Base-by-base conservation (phyloP, 2,113 vertebrate genomes). In the Panthera tigris region DNA sequence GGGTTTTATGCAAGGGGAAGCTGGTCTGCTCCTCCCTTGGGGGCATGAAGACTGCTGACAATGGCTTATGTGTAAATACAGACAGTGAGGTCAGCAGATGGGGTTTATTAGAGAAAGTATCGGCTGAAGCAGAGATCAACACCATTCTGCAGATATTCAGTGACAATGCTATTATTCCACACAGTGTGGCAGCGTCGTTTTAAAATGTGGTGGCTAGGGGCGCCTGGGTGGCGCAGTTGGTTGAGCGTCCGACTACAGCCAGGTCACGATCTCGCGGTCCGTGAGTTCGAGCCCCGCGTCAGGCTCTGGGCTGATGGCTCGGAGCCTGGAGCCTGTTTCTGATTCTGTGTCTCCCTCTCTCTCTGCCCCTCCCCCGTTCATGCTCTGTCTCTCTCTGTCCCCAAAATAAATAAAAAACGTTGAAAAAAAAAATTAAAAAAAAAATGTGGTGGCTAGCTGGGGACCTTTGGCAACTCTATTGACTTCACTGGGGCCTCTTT, bases 141-240 rank as follows among this genome's bases (percentile, higher is more conserved):
- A 39, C 7, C 8, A 11, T 45, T n/a, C 15, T 3, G 16, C 50
- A 76, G 31, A 63, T 27, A 68, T 27, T 63, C 69, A 36, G 21
- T 33, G 31, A 13, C 21, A 23, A 8, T 0, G 11, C 5, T 15
- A 1, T 83, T 79, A 33, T 55, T 65, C 57, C 8, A 6, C 11
- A 8, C 0, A 1, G 41, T n/a, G 7, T 27, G 29, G 45, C 15
- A 4, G 2, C 5, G 23, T 80, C 50, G 6, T 69, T 79, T 23
- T 69, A 76, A 73, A 92, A 61, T 69, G 89, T 45, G 33, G 27
- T 36, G 25, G 57, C 65, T 86, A 10, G 10, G n/a, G n/a, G n/a
- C n/a, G n/a, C n/a, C n/a, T n/a, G n/a, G n/a, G n/a, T n/a, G n/a
- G n/a, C n/a, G n/a, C n/a, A n/a, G n/a, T n/a, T n/a, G n/a, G n/a